These are phyloP conservation scores for Benitochromis conjunctus DNA, from an alignment of 2,113 vertebrate species.

Conservation along the genomic window DNA sequence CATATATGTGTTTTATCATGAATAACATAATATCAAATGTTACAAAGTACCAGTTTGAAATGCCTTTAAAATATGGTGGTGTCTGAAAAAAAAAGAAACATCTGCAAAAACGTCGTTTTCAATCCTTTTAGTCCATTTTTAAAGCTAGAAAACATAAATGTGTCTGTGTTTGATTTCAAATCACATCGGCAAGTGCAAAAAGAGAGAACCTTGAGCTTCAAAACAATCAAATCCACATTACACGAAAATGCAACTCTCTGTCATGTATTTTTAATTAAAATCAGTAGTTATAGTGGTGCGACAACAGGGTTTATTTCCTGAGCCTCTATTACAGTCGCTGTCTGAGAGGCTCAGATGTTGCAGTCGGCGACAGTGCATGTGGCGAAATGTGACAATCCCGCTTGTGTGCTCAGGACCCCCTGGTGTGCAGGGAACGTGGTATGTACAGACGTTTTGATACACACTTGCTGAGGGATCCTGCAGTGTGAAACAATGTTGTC, in stretches of 20 bases:
- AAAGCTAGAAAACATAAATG: neutral
- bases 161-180: neutral
- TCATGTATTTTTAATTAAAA: slow-evolving; percentile 37
- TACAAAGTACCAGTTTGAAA: neutral
- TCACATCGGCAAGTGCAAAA: neutral
- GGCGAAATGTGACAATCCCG: slow-evolving; percentile 46
- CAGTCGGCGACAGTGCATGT: slow-evolving; percentile 22
- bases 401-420: slow-evolving; percentile 32
- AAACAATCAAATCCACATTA: slow-evolving; percentile 19
- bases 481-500: slow-evolving; percentile 45
- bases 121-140: neutral
- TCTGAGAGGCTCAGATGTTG: slow-evolving; percentile 14
- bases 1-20: neutral
- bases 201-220: neutral
- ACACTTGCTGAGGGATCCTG: slow-evolving; percentile 46
- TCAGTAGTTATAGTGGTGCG: neutral
- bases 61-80: neutral
- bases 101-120: neutral
- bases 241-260: neutral
- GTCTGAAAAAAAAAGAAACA: neutral
- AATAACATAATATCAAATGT: neutral
- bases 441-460: slow-evolving; percentile 53
- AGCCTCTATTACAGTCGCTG: slow-evolving; percentile 21
- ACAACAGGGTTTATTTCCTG: slow-evolving; percentile 1
- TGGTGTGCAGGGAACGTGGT: slow-evolving; percentile 12